Evolutionary conservation across 2,888 invertebrate genomes (phyloP), one percentile per base, ranked within the genome.

Genomic region (Cactoblastis cactorum): DNA sequence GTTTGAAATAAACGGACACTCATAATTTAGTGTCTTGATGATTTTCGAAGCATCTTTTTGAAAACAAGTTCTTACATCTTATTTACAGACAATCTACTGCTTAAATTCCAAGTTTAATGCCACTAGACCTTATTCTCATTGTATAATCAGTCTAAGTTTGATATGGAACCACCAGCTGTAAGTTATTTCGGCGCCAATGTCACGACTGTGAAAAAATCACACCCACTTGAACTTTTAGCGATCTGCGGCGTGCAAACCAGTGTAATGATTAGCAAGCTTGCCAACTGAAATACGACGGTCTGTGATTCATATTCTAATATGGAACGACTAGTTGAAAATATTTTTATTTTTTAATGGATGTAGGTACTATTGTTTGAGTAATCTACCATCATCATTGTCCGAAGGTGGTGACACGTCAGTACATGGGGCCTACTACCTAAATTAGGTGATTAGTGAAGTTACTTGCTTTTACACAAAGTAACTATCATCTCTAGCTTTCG

Each of bases 151-250:
- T 61, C 59, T 62, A 55, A 41, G 56, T 64, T 62, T 71, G 71
- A 77, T 75, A 69, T 77, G 64, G 69, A 69, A 69, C 62, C 59
- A 68, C 68, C 78, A 80, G 79, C 76, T 74, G 80, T 73, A 63
- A 58, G 67, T 72, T 83, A 86, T 87, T 86, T 83, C 71, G 9
- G 71, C 61, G 56, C 67, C 80, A 84, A 83, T 81, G 82, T 78
- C 85, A 72, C 63, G 58, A 62, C 65, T 60, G 59, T 51, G 61
- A 62, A 43, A 65, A 65, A 63, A 68, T 67, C 63, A 73, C 79
- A 73, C 77, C 76, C 77, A 77, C 77, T 70, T 69, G 63, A 73
- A 73, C 63, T 74, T 72, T 72, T 66, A 62, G 57, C 63, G 56
- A 58, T 52, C 56, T 53, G 52, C 53, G 56, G 37, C 47, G 48